These are phyloP conservation scores for Synchiropus splendidus DNA, from an alignment of 2,113 vertebrate species.

Conservation along the genomic window DNA sequence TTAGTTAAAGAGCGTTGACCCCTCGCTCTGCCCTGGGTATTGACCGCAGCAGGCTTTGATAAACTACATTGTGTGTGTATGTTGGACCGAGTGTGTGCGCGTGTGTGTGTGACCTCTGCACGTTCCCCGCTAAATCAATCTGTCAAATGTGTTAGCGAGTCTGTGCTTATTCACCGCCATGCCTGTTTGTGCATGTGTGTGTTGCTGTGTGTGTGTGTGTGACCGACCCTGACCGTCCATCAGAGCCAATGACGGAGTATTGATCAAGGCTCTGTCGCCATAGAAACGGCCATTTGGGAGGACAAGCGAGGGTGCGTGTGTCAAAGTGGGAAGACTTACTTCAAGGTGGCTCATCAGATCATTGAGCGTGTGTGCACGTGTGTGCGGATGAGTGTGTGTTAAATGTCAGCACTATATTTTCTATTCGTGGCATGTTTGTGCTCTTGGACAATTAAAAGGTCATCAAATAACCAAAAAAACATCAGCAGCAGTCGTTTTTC, in stretches of 20 bases:
- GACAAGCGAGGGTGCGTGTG: conserved; percentile 44
- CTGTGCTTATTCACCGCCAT: conserved; percentile 56
- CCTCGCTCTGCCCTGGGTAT: conserved; percentile 37
- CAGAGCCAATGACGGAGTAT: conserved; percentile 61
- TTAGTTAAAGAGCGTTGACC: conserved; percentile 47
- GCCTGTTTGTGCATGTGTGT: conserved; percentile 31
- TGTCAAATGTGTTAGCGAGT: conserved; percentile 46
- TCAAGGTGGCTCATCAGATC: conserved; percentile 48
- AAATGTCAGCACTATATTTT: conserved; percentile 34
- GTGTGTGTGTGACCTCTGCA: conserved; percentile 35
- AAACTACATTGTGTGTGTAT: conserved; percentile 33
- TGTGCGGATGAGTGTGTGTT: conserved; percentile 9
- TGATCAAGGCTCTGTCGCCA: conserved; percentile 57
- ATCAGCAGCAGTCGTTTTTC: neutral
- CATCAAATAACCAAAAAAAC: conserved; percentile 10
- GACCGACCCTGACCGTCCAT: conserved; percentile 59
- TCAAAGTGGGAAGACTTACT: conserved; percentile 55
- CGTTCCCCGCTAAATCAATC: conserved; percentile 52
- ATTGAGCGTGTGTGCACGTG: conserved; percentile 7
- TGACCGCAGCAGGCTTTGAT: conserved; percentile 48
- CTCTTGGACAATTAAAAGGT: conserved; percentile 22
- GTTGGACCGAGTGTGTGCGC: conserved; percentile 1
- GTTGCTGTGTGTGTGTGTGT: conserved; percentile 8
- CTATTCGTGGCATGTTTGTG: conserved; percentile 12
- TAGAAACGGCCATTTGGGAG: conserved; percentile 60